Conservation (phyloP, 2,113 vertebrate genomes). For the Isichthys henryi region DNA sequence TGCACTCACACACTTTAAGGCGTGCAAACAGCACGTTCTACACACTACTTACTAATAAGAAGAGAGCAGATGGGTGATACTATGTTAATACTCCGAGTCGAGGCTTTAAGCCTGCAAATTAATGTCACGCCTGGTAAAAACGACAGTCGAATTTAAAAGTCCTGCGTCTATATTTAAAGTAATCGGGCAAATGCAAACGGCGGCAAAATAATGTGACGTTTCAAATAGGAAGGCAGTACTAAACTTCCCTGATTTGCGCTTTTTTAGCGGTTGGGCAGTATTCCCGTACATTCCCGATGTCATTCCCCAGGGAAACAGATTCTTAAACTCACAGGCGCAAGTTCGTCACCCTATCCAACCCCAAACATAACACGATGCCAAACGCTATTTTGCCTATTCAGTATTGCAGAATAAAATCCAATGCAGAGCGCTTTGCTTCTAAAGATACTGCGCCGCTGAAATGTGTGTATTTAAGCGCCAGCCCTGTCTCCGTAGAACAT, state of each 20-base stretch:
- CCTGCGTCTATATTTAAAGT: background rate
- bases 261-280: background rate
- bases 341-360: background rate
- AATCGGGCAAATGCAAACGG: background rate
- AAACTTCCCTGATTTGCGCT: background rate
- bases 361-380: background rate
- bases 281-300: background rate
- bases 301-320: background rate
- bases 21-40: background rate
- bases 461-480: background rate
- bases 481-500: background rate
- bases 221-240: background rate
- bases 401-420: background rate
- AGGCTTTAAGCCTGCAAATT: background rate
- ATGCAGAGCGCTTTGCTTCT: background rate
- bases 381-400: background rate
- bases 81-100: background rate
- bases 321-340: background rate
- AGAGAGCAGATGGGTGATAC: background rate
- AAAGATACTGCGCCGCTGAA: background rate
- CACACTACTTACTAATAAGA: background rate
- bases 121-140: background rate
- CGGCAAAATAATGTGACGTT: background rate
- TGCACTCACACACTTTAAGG: background rate
- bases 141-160: background rate